Evolutionary conservation across 1,140 invertebrate species (phyloP).

Genomic region (Trachymyrmex cornetzi): DNA sequence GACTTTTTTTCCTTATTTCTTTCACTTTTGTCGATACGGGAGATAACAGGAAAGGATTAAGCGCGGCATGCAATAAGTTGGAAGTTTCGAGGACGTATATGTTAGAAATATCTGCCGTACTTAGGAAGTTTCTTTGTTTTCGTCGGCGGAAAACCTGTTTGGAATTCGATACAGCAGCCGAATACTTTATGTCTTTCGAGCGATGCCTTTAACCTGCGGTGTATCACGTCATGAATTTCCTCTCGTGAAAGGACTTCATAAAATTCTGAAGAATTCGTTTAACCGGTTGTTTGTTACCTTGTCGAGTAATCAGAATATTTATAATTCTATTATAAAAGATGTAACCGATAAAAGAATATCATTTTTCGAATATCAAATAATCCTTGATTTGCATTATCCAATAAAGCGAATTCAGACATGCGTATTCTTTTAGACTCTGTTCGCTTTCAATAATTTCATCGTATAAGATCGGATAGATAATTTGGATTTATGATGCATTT

Average conservation of each 20-base stretch:
- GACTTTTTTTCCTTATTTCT: neutral
- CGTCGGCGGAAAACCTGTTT: constrained; percentile 60
- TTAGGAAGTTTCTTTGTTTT: constrained; percentile 65
- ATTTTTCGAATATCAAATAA: constrained; percentile 35
- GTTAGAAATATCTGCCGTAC: constrained; percentile 56
- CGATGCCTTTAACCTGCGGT: constrained; percentile 57
- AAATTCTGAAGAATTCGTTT: constrained; percentile 52
- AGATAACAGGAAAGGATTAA: constrained; percentile 56
- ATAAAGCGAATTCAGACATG: constrained; percentile 17
- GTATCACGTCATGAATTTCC: constrained; percentile 62
- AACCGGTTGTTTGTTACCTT: constrained; percentile 13
- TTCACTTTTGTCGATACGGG: neutral
- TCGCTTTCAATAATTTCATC: constrained; percentile 19
- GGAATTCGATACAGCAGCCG: constrained; percentile 56
- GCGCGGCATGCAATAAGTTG: constrained; percentile 48
- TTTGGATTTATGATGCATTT: constrained; percentile 35
- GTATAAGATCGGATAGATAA: constrained; percentile 32
- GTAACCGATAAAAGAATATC: constrained; percentile 15
- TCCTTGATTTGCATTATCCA: constrained; percentile 39
- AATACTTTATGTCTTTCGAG: constrained; percentile 58
- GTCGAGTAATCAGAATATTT: constrained; percentile 11
- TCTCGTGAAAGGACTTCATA: constrained; percentile 52
- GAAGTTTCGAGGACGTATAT: constrained; percentile 50
- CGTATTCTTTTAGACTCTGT: neutral
- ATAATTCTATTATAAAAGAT: constrained; percentile 29